Evolutionary conservation across 1,140 invertebrate species (phyloP), one percentile per base, ranked within the genome.

Genomic region (Ruditapes philippinarum): DNA sequence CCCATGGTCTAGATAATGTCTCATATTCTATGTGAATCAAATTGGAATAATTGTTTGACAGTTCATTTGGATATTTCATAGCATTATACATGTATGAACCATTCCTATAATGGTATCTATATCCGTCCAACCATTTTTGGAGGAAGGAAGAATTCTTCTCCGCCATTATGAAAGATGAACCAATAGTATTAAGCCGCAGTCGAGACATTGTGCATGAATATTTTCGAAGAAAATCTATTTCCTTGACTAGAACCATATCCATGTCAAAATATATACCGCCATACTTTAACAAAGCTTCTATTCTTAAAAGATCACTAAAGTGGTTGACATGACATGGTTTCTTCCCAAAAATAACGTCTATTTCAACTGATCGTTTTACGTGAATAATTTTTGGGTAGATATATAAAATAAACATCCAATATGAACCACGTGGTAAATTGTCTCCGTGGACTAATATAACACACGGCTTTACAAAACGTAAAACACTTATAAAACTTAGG

Each of bases 401-500:
- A 5, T 17, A 19, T 0, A 51, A 31, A 25, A 88, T 78, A 33
- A 12, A 40, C 9, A 68, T 38, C 85, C 85, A 88, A 38, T 88
- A 88, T 0, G 51, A n/a, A 25, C 85, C 85, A 17, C n/a, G 31
- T 5, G 85, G 85, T 9, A 51, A 12, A 4, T n/a, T 22, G 17
- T 88, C 74, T 1, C 85, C 85, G 19, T 88, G 85, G 17, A 80
- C 38, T 4, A 88, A 14, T 25, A 88, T 79, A 3, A 70, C 25
- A 42, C 85, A 88, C 4, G 76, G 57, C 40, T 33, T 68, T 17
- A 88, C 33, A 25, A 88, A 80, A 19, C 74, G 60, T 2, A 68
- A 31, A 70, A 45, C 85, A 88, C 85, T 88, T 19, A 88, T 36
- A 25, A 70, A 62, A 31, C 85, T 88, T 22, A 80, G 17, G 51